Percentiles rank a stretch among this genome's conserved stretches.
phyloP scores from a whole-genome alignment of 2,113 vertebrate species.

The Noturus placidus region DNA sequence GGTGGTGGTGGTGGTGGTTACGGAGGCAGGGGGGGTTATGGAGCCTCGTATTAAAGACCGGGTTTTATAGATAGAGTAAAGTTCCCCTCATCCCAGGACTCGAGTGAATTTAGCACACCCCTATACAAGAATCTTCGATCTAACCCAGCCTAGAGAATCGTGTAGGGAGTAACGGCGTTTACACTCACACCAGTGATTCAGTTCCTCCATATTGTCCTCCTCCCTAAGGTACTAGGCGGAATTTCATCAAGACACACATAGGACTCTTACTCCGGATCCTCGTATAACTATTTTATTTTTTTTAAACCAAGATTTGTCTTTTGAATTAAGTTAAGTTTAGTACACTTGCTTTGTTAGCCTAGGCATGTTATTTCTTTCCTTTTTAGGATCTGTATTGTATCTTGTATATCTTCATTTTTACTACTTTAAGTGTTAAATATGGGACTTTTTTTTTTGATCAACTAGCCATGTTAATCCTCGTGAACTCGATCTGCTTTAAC shows the following conservation, averaged over 20 bases:
- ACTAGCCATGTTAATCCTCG: neutral
- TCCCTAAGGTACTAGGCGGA: constrained; percentile 45
- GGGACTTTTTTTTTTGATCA: constrained; percentile 18
- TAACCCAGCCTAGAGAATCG: constrained; percentile 47
- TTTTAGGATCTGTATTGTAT: constrained; percentile 60
- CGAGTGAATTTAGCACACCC: constrained; percentile 38
- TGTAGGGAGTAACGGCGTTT: constrained; percentile 52
- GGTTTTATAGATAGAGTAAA: constrained; percentile 25
- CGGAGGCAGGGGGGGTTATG: constrained; percentile 69
- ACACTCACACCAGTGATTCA: constrained; percentile 41
- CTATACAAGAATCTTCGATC: constrained; percentile 48
- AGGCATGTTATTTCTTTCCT: constrained; percentile 50
- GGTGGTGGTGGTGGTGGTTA: constrained; percentile 74
- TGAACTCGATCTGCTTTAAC: constrained; percentile 46
- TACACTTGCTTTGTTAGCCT: constrained; percentile 59
- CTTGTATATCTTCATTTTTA: constrained; percentile 51
- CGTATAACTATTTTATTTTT: constrained; percentile 45
- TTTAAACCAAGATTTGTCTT: constrained; percentile 43
- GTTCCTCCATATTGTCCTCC: constrained; percentile 38
- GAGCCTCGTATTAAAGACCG: constrained; percentile 62
- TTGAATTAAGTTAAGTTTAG: constrained; percentile 55
- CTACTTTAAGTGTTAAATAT: constrained; percentile 53
- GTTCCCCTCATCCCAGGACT: constrained; percentile 55
- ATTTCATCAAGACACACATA: constrained; percentile 51
- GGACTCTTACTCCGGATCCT: constrained; percentile 58